Conservation (phyloP, 2,888 invertebrate genomes). For the Cataglyphis rosenhaueri region DNA sequence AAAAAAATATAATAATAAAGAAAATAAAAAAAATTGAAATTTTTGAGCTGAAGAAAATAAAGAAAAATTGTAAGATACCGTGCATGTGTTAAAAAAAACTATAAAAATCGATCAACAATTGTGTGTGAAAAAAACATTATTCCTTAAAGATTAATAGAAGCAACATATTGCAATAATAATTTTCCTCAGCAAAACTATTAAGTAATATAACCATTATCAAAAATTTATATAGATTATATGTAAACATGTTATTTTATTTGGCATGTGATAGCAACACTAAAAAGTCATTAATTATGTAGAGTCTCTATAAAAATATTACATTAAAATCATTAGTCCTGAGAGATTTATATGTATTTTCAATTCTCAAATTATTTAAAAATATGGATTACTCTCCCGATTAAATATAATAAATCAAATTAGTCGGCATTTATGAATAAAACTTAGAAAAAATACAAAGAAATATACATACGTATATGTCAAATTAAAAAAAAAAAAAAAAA, state of each 20-base stretch:
- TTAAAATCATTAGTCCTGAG: not conserved
- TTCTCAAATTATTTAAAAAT: slow-evolving; percentile 17
- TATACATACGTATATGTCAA: too few species aligned
- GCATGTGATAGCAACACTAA: not conserved
- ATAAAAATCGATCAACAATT: not conserved
- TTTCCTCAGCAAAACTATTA: not conserved
- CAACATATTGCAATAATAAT: not conserved
- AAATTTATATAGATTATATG: not conserved
- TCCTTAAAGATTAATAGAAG: not conserved
- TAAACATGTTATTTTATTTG: not conserved
- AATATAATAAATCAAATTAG: slow-evolving; percentile 4
- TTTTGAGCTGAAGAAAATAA: not conserved
- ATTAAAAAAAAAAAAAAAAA: not conserved
- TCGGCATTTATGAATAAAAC: not conserved
- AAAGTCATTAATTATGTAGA: not conserved
- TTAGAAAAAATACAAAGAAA: not conserved
- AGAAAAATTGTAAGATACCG: not conserved
- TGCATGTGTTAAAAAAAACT: not conserved
- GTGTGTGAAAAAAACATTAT: not conserved
- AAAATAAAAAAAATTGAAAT: not conserved
- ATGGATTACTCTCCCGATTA: not conserved
- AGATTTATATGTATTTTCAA: not conserved
- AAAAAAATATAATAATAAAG: not conserved
- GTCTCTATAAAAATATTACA: not conserved
- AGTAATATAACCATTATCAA: not conserved